Conservation (phyloP, 2,797 vertebrate species). For the Cyclopterus lumpus region DNA sequence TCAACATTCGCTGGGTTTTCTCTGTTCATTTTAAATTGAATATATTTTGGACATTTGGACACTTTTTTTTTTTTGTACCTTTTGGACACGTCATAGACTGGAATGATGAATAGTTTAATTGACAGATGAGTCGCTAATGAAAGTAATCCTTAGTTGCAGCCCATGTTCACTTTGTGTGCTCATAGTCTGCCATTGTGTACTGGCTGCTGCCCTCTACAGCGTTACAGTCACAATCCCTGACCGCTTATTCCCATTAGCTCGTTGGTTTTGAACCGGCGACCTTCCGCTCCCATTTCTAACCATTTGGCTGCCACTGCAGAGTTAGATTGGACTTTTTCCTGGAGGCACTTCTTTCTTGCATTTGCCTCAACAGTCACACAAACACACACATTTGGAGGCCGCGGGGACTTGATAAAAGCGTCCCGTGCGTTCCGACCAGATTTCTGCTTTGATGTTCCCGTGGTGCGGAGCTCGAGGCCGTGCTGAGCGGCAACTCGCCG, state of each 20-base stretch:
- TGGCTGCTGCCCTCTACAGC: not conserved
- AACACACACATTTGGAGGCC: slow-evolving; percentile 10
- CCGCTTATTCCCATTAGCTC: not conserved
- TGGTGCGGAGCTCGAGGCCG: slow-evolving; percentile 21
- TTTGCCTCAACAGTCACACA: slow-evolving; percentile 9
- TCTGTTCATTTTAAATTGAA: not conserved
- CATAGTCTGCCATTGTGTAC: too few species aligned
- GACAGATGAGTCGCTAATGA: not conserved
- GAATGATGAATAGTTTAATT: not conserved
- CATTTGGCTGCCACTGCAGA: not conserved
- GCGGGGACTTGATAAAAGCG: slow-evolving; percentile 9
- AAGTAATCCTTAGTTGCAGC: not conserved
- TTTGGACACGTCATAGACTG: too few species aligned
- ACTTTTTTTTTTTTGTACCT: too few species aligned
- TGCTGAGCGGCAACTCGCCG: slow-evolving; percentile 6
- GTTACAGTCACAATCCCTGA: not conserved
- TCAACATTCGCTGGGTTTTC: not conserved
- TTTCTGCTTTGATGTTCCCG: slow-evolving; percentile 51
- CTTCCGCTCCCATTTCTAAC: not conserved
- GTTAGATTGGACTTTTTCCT: not conserved
- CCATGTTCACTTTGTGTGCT: not conserved
- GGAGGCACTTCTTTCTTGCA: not conserved
- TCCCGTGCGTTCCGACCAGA: slow-evolving; percentile 7
- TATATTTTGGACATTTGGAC: not conserved
- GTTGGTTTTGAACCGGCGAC: slow-evolving; percentile 11